Conservation (phyloP, 2,797 vertebrate species). For the Holocentrus rufus region DNA sequence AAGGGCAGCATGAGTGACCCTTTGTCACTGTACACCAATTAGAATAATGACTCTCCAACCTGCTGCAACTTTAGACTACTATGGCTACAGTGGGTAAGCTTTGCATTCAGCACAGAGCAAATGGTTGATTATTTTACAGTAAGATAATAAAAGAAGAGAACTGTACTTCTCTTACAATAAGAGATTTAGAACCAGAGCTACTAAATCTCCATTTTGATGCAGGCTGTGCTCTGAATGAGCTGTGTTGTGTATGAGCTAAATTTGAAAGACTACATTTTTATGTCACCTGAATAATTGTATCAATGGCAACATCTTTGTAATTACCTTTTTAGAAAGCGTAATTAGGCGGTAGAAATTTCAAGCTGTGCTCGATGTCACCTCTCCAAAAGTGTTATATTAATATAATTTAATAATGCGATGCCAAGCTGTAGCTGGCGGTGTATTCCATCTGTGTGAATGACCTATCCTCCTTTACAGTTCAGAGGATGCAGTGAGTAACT, state of each 20-base stretch:
- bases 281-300: too few species aligned
- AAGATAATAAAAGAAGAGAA: too few species aligned
- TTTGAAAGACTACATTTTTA: not conserved
- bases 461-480: conserved; percentile 17
- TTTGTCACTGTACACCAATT: too few species aligned
- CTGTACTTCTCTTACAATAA: too few species aligned
- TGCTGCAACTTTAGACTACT: not conserved
- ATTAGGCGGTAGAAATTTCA: not conserved
- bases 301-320: not conserved
- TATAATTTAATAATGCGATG: not conserved
- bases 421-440: not conserved
- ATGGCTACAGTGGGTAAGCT: not conserved
- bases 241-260: not conserved
- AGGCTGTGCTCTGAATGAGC: too few species aligned
- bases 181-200: too few species aligned
- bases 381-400: not conserved
- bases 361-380: not conserved
- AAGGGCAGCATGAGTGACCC: not conserved
- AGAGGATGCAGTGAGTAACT: conserved; percentile 1
- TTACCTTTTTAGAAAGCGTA: not conserved
- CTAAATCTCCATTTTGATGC: too few species aligned
- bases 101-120: not conserved
- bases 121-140: too few species aligned
- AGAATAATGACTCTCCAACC: not conserved
- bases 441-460: conserved; percentile 9